phyloP scores from a whole-genome alignment of 2,113 vertebrate genomes.

The Rhombomys opimus region DNA sequence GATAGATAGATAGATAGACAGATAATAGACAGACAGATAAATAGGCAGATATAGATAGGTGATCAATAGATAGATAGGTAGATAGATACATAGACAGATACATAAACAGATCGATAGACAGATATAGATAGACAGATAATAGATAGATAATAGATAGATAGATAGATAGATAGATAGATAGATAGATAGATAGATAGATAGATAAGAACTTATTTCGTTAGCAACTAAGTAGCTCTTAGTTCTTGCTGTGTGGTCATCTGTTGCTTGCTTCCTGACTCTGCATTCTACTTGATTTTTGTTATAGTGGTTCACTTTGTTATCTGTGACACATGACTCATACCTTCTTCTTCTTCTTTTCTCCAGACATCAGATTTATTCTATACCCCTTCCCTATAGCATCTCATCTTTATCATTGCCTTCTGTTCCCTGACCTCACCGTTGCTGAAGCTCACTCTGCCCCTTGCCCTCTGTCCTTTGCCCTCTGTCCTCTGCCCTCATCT shows the following conservation, averaged over 20 bases:
- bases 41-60: not conserved
- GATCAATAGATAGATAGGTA: no score
- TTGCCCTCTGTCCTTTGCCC: rapidly evolving
- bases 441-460: not conserved
- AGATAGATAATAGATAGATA: not conserved
- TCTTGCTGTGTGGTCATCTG: rapidly evolving
- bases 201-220: not conserved
- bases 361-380: not conserved
- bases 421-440: not conserved
- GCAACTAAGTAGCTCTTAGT: rapidly evolving
- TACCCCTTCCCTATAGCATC: not conserved
- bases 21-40: not conserved
- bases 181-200: not conserved
- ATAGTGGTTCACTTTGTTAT: not conserved
- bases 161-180: not conserved
- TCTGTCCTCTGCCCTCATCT: no score
- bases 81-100: rapidly evolving
- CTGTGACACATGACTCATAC: not conserved
- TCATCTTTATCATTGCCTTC: no score
- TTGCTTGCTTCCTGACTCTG: not conserved
- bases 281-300: not conserved
- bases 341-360: not conserved
- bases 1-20: no score
- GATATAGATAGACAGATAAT: no score
- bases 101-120: not conserved